Base-by-base conservation (phyloP, 2,888 invertebrate genomes). In the Drosophila algonquin region DNA sequence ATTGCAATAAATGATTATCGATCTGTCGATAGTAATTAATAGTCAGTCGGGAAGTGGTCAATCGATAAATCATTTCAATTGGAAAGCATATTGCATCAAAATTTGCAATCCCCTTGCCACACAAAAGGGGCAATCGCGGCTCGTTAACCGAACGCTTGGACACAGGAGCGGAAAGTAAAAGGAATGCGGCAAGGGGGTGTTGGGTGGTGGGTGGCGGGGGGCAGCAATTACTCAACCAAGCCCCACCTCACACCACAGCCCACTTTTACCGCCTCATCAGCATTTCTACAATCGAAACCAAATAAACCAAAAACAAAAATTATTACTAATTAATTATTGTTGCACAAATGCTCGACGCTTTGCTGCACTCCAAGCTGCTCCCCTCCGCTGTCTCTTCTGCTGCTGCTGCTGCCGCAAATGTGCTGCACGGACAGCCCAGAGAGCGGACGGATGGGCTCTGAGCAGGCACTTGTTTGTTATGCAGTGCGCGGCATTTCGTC, bases 241-340 rank as follows among this genome's bases (percentile, higher is more conserved):
- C 35, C 6, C n/a, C 40, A 6, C 14, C 14, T n/a, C 7, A 40
- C 7, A 40, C 40, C 40, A n/a, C n/a, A 40, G 40, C 77, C 69
- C 65, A 55, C 62, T 64, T 53, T 47, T 54, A 58, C 73, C 58
- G 50, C 53, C 50, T 51, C 70, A 40, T 61, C 56, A 53, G 44
- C 71, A 71, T 62, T 70, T 70, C 71, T 62, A 71, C 68, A 77
- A 71, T 55, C 60, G 63, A 59, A 59, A 56, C 45, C 45, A 60
- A 53, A 55, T 48, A 55, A 18, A 63, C 59, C 54, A 59, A 68
- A 64, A 68, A 53, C 59, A 65, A 63, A 65, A 72, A 73, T 75
- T 57, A 83, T 80, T 68, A 57, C 50, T 76, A 78, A 83, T 86
- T 83, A 81, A 81, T 86, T 80, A 83, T 83, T 78, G 83, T 79